Base-by-base conservation (phyloP, 2,888 invertebrate genomes). In the Plebejus melissa region DNA sequence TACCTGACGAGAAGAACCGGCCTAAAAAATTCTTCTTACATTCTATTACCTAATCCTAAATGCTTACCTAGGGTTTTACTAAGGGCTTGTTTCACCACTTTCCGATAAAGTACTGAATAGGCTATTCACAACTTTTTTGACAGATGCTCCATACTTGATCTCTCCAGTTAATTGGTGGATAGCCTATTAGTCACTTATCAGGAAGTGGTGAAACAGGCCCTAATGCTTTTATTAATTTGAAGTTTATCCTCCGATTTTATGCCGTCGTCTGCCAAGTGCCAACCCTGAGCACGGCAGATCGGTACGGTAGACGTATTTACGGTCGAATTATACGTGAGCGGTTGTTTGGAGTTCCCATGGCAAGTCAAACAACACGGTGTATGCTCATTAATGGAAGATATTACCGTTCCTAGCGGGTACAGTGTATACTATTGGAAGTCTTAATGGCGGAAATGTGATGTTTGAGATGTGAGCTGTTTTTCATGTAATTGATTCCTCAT, bases 331-430 rank as follows among this genome's bases (percentile, higher is more conserved):
- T 77, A 77, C 83, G 82, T 81, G 76, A 85, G 81, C 81, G 81
- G 82, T 83, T 89, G 88, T 88, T 88, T 87, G 84, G 84, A 80
- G 87, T 88, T 88, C 86, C 86, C 86, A 87, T 82, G 82, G 84
- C 79, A 65, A 77, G 81, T 83, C 83, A 85, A 84, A 85, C 85
- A 80, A 65, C 74, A 76, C 71, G 69, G 75, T 76, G 78, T 79
- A 76, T 77, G 77, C 76, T 77, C 78, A 80, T 77, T 78, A 41
- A 65, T 32, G 65, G 65, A 65, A 65, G 65, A 65, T 65, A 65
- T 13, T 32, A 65, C 65, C 65, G 65, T 65, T 65, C 32, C 65
- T 65, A 65, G 65, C 65, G 65, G 65, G 65, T 32, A 65, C 16
- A 36, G 65, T 32, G 65, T 32, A 65, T 5, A 36, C 58, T 58